Base-by-base conservation (phyloP, 2,113 vertebrate species). In the Coptodon rendalli region DNA sequence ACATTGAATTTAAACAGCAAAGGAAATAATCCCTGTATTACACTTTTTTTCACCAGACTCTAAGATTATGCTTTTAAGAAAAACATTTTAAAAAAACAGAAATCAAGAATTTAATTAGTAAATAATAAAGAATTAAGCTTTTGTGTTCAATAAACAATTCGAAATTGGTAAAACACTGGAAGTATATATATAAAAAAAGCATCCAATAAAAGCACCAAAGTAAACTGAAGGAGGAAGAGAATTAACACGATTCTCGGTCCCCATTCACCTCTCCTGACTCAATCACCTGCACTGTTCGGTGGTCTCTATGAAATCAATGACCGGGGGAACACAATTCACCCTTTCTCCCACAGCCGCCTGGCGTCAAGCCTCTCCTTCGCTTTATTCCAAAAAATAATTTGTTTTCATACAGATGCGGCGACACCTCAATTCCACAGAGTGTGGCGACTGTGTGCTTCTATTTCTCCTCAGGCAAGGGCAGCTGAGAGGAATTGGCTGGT, bases 321-420 rank as follows among this genome's bases (percentile, higher is more conserved):
- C 87, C 45, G 22, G 48, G 56, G 84, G 43, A 90, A 92, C 90
- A 91, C 52, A 92, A 87, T 71, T 63, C 61, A 24, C 59, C 50
- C 40, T 19, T 73, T 43, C 88, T 81, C 59, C 68, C 81, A 29
- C 48, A 54, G 54, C 86, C 56, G 54, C 27, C 66, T 87, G 76
- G 52, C 6, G 34, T 82, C 71, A 81, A 87, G 81, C 86, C 81
- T 86, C 80, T 91, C 83, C 79, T 78, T 90, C 83, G 6, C 84
- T 86, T 83, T 83, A 57, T 79, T 85, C 86, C 27, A 81, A 90
- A 93, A 95, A 91, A 92, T 93, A 88, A 95, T 95, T 95, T 95
- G 84, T 95, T 96, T 95, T 94, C 87, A 92, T 90, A 90, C 87
- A 94, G 40, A 94, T 92, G 90, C 82, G 61, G 84, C 52, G 84